Evolutionary conservation across 1,140 invertebrate species (phyloP).

Genomic region (Pseudobourletiella spinata): DNA sequence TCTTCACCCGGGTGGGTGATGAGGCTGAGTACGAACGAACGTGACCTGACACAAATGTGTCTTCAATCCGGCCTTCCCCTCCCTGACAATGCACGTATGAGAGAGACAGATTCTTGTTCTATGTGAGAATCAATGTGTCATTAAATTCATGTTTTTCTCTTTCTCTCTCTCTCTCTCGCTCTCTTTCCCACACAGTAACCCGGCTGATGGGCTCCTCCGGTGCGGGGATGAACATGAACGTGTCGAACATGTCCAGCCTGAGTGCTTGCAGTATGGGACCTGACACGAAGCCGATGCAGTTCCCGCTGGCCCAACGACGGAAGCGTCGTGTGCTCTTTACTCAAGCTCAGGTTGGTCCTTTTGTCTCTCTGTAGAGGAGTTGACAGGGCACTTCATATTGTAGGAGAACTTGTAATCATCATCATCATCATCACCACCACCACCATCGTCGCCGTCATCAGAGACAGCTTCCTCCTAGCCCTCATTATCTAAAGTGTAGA

Average conservation of each 20-base stretch:
- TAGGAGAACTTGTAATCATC: too few relatives aligned
- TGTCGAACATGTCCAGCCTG: constrained; percentile 64
- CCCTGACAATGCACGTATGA: too few relatives aligned
- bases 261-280: constrained; percentile 50
- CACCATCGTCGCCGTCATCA: too few relatives aligned
- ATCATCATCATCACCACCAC: too few relatives aligned
- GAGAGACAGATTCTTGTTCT: too few relatives aligned
- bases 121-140: too few relatives aligned
- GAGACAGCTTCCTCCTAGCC: too few relatives aligned
- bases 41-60: constrained; percentile 4
- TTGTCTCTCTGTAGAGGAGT: too few relatives aligned
- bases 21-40: neutral
- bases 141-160: neutral
- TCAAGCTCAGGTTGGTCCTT: constrained; percentile 43
- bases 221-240: constrained; percentile 68
- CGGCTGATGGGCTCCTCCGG: constrained; percentile 75
- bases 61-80: too few relatives aligned
- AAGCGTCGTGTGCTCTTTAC: constrained; percentile 46
- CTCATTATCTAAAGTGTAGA: constrained; percentile 9
- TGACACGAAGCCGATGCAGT: constrained; percentile 81
- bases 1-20: neutral
- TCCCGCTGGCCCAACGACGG: constrained; percentile 70
- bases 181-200: too few relatives aligned
- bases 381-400: too few relatives aligned
- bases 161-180: constrained; percentile 38